Percentiles rank a stretch among this genome's conserved stretches.
Conservation (phyloP, 2,888 invertebrate genomes). For the Cerastis rubricosa region DNA sequence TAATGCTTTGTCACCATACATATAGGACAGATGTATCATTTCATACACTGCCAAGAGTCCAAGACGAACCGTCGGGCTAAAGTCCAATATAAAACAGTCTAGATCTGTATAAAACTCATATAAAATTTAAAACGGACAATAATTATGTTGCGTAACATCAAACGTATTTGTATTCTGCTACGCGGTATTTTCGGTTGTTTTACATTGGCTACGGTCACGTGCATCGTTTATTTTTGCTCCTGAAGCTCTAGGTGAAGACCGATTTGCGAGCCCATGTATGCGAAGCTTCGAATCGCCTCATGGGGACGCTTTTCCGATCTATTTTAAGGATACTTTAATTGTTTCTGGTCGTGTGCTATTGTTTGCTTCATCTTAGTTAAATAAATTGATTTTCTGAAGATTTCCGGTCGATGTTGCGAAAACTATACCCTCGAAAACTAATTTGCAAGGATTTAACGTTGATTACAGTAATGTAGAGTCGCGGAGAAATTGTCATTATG, state of each 20-base stretch:
- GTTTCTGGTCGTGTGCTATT: conserved; percentile 7
- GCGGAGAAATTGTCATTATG: not conserved
- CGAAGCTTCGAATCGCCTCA: conserved; percentile 45
- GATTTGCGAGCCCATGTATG: conserved; percentile 58
- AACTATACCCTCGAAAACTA: not conserved
- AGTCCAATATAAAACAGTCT: conserved; percentile 68
- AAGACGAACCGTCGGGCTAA: conserved; percentile 68
- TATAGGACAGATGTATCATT: conserved; percentile 51
- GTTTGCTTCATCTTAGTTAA: not conserved
- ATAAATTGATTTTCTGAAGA: not conserved
- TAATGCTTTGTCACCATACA: conserved; percentile 53
- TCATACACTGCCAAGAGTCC: conserved; percentile 74
- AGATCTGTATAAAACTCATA: conserved; percentile 66
- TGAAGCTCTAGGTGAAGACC: conserved; percentile 67
- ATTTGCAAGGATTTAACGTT: not conserved
- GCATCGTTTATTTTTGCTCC: conserved; percentile 81
- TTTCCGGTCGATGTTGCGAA: not conserved
- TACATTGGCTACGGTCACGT: conserved; percentile 75
- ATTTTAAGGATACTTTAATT: conserved; percentile 44
- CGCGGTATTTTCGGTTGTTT: conserved; percentile 79
- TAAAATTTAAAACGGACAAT: conserved; percentile 64
- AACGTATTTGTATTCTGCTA: conserved; percentile 71
- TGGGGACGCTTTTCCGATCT: conserved; percentile 42
- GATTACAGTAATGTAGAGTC: not conserved
- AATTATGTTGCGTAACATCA: conserved; percentile 70